Evolutionary conservation across 2,888 invertebrate species (phyloP).

Genomic region (Tyria jacobaeae): DNA sequence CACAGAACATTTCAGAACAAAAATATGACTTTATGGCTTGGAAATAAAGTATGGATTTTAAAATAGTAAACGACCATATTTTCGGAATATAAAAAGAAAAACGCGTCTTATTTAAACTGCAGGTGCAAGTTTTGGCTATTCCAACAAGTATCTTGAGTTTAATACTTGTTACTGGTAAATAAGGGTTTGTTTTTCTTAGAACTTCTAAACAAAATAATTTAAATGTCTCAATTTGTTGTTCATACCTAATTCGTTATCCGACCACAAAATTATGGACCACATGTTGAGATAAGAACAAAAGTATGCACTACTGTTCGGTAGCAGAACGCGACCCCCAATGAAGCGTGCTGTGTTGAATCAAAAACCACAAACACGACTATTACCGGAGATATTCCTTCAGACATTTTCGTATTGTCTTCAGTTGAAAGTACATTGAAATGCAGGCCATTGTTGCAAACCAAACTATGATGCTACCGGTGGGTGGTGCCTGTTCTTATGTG

Average conservation of each 20-base stretch:
- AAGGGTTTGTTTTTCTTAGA: slow-evolving; percentile 34
- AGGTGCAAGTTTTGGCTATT: slow-evolving; percentile 1
- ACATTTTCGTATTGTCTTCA: slow-evolving; percentile 61
- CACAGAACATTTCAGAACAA: slow-evolving; percentile 8
- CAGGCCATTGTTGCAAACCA: slow-evolving; percentile 74
- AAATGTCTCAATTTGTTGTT: slow-evolving; percentile 62
- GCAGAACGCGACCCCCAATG: slow-evolving; percentile 65
- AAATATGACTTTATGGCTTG: slow-evolving; percentile 20
- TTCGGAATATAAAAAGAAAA: neutral
- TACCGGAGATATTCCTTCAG: slow-evolving; percentile 51
- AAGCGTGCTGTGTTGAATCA: slow-evolving; percentile 68
- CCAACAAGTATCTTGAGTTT: slow-evolving; percentile 17
- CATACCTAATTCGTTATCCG: slow-evolving; percentile 57
- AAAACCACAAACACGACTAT: slow-evolving; percentile 80
- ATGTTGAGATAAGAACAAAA: slow-evolving; percentile 76
- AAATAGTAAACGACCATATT: slow-evolving; percentile 6
- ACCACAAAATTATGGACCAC: slow-evolving; percentile 76
- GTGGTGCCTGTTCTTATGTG: slow-evolving; percentile 66
- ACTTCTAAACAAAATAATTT: slow-evolving; percentile 37
- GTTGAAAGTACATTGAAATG: slow-evolving; percentile 60
- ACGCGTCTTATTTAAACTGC: neutral
- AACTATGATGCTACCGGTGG: slow-evolving; percentile 81
- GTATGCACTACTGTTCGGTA: slow-evolving; percentile 75
- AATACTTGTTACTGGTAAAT: slow-evolving; percentile 8
- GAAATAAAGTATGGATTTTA: slow-evolving; percentile 28